phyloP scores from a whole-genome alignment of 1,140 invertebrate species.

The Idris sp. region DNA sequence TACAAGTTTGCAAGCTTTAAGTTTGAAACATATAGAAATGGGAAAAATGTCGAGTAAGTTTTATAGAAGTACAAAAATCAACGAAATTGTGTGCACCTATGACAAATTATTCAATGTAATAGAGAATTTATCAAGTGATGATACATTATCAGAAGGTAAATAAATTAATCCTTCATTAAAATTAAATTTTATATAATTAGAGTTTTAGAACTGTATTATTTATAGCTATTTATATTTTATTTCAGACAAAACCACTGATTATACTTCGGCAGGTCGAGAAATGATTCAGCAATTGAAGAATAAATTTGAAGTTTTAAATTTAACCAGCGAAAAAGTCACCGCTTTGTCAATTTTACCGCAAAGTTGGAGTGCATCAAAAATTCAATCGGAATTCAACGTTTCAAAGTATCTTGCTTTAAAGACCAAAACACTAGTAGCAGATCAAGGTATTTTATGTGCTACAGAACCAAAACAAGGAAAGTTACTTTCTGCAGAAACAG shows the following conservation, averaged over 20 bases:
- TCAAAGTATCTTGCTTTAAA: neutral
- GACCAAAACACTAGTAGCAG: neutral
- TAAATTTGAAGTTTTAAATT: neutral
- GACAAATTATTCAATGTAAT: neutral
- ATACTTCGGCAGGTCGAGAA: neutral
- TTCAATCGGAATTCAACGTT: neutral
- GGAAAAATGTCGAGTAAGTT: too few species aligned
- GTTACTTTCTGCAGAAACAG: neutral
- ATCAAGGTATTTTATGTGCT: neutral
- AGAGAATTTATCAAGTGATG: neutral
- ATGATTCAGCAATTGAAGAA: neutral
- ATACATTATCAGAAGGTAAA: too few species aligned
- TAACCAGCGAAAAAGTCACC: neutral
- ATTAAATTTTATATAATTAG: too few species aligned
- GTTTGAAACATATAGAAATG: too few species aligned
- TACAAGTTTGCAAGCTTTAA: too few species aligned
- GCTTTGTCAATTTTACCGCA: neutral
- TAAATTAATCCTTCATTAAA: too few species aligned
- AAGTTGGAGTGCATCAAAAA: neutral
- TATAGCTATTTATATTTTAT: too few species aligned
- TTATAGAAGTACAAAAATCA: too few species aligned
- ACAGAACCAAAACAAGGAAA: constrained; percentile 1
- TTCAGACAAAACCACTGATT: neutral
- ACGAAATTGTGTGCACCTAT: too few species aligned
- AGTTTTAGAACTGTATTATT: too few species aligned